These are phyloP conservation scores for Catharus minimus DNA, from an alignment of 2,113 vertebrate genomes.

Conservation along the genomic window DNA sequence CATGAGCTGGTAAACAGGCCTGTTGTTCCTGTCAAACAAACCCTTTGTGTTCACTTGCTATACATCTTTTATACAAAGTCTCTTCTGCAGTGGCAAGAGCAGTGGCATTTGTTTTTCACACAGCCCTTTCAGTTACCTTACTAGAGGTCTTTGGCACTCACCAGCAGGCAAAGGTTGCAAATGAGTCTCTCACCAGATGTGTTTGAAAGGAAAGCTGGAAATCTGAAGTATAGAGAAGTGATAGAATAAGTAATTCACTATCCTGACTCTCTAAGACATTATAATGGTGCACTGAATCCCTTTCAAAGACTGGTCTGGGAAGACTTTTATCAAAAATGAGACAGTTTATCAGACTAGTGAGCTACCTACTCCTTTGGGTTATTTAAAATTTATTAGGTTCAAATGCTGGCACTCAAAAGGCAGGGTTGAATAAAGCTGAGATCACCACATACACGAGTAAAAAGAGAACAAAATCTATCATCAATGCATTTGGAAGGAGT, in stretches of 20 bases:
- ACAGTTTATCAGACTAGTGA: neutral
- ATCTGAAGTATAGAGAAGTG: neutral
- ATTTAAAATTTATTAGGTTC: slow-evolving; percentile 4
- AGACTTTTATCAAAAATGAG: neutral
- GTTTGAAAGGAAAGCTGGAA: neutral
- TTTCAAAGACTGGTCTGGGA: neutral
- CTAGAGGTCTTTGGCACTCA: neutral
- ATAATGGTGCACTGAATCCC: neutral
- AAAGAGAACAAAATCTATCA: neutral
- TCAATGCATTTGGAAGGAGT: slow-evolving; percentile 12
- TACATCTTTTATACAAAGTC: neutral
- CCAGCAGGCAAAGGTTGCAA: neutral
- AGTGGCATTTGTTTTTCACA: neutral
- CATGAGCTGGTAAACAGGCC: neutral
- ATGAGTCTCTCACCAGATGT: neutral
- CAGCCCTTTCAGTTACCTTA: neutral
- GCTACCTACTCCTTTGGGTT: neutral
- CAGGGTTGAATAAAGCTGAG: slow-evolving; percentile 7
- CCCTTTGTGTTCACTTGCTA: neutral
- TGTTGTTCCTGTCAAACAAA: neutral
- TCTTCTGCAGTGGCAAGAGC: neutral
- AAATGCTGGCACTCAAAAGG: neutral
- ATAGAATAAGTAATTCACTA: neutral
- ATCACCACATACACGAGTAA: neutral
- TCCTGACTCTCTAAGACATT: neutral